Percentiles rank a stretch among this genome's conserved stretches.
phyloP scores from a whole-genome alignment of 1,140 invertebrate species.

The Ctenoplectra terminalis region DNA sequence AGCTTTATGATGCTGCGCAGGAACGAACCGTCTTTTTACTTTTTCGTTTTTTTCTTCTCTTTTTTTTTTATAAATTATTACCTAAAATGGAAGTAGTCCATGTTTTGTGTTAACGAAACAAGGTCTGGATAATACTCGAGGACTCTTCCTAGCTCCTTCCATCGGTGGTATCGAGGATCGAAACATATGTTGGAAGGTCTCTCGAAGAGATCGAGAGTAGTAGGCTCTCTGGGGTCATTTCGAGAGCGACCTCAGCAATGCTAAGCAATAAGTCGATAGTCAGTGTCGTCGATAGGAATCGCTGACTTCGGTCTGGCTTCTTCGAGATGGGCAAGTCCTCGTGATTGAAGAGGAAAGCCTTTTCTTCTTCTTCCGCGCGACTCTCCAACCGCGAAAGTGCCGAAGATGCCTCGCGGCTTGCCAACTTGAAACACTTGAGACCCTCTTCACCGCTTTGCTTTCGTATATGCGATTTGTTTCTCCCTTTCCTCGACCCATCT shows the following conservation, averaged over 20 bases:
- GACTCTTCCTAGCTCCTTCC: too few relatives aligned
- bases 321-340: slow-evolving; percentile 58
- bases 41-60: too few relatives aligned
- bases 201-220: neutral
- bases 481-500: neutral
- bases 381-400: slow-evolving; percentile 60
- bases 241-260: slow-evolving; percentile 5
- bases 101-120: too few relatives aligned
- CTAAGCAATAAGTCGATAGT: slow-evolving; percentile 49
- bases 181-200: slow-evolving; percentile 10
- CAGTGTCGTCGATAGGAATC: slow-evolving; percentile 61
- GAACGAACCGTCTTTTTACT: too few relatives aligned
- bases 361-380: slow-evolving; percentile 52
- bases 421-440: slow-evolving; percentile 55
- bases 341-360: slow-evolving; percentile 20
- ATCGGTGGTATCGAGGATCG: slow-evolving; percentile 6
- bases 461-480: slow-evolving; percentile 30
- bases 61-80: too few relatives aligned
- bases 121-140: too few relatives aligned
- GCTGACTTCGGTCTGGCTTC: slow-evolving; percentile 69
- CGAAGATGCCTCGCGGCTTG: slow-evolving; percentile 58
- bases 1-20: neutral
- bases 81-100: too few relatives aligned
- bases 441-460: slow-evolving; percentile 31
- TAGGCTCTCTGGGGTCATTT: neutral